phyloP scores from a whole-genome alignment of 2,888 invertebrate species.

The Pherbina coryleti region DNA sequence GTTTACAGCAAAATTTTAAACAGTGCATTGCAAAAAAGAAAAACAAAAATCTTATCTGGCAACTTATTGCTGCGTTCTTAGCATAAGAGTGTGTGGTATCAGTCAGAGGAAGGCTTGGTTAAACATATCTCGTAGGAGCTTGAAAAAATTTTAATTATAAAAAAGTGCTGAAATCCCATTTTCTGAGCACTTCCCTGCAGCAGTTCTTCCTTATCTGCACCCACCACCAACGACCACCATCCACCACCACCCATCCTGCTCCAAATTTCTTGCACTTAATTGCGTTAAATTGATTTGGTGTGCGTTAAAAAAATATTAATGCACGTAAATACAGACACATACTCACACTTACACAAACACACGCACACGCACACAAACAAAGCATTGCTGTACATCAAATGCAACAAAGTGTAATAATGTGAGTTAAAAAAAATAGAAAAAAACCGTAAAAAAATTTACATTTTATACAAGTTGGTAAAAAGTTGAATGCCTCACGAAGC shows the following conservation, averaged over 20 bases:
- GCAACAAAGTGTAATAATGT: neutral
- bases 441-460: neutral
- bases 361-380: neutral
- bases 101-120: neutral
- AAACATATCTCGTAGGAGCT: neutral
- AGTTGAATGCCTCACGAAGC: neutral
- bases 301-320: slow-evolving; percentile 15
- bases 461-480: neutral
- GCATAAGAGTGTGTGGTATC: too few species aligned
- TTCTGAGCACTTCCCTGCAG: neutral
- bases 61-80: too few species aligned
- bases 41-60: too few species aligned
- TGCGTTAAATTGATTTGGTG: slow-evolving; percentile 10
- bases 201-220: neutral
- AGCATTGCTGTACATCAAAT: neutral
- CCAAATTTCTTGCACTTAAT: neutral
- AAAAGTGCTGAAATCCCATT: neutral
- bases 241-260: neutral
- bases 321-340: slow-evolving; percentile 12
- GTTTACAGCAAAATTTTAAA: too few species aligned
- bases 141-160: neutral
- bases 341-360: neutral
- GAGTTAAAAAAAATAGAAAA: neutral
- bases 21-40: too few species aligned
- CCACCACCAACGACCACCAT: neutral